A percentile compares a stretch with the other conserved stretches of the same genome.
Evolutionary conservation across 2,113 vertebrate species (phyloP).

Genomic region (Tetrao urogallus): DNA sequence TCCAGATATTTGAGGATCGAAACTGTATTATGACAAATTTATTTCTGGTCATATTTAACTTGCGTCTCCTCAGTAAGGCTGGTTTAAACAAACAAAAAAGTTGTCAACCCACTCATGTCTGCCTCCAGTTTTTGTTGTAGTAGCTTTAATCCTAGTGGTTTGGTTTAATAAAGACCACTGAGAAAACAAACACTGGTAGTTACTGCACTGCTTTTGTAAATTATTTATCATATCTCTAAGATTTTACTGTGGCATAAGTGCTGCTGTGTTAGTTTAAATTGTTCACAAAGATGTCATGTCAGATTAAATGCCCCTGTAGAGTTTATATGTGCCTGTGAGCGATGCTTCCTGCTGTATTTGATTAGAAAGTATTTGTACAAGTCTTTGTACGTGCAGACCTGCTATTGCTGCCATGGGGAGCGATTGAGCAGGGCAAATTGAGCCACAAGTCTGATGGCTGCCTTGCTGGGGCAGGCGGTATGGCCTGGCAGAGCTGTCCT

Average conservation of each 20-base stretch:
- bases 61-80: constrained; percentile 40
- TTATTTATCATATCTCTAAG: constrained; percentile 60
- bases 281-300: constrained; percentile 22
- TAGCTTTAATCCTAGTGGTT: constrained; percentile 62
- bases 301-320: constrained; percentile 5
- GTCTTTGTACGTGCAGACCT: neutral
- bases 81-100: constrained; percentile 61
- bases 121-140: constrained; percentile 59
- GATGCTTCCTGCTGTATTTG: neutral
- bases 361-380: neutral
- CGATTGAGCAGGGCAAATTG: neutral
- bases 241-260: neutral
- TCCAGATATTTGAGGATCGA: constrained; percentile 77
- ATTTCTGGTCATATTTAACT: constrained; percentile 70
- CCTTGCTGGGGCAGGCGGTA: neutral
- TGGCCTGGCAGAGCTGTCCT: neutral
- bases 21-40: constrained; percentile 72
- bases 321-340: neutral
- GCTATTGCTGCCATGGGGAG: neutral
- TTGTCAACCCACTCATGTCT: constrained; percentile 67
- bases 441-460: neutral
- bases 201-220: constrained; percentile 38
- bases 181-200: constrained; percentile 62
- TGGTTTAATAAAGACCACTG: constrained; percentile 61
- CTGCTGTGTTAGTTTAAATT: constrained; percentile 48